Evolutionary conservation across 2,888 invertebrate species (phyloP), one percentile per base, ranked within the genome.

Genomic region (Priocnemis perturbator): DNA sequence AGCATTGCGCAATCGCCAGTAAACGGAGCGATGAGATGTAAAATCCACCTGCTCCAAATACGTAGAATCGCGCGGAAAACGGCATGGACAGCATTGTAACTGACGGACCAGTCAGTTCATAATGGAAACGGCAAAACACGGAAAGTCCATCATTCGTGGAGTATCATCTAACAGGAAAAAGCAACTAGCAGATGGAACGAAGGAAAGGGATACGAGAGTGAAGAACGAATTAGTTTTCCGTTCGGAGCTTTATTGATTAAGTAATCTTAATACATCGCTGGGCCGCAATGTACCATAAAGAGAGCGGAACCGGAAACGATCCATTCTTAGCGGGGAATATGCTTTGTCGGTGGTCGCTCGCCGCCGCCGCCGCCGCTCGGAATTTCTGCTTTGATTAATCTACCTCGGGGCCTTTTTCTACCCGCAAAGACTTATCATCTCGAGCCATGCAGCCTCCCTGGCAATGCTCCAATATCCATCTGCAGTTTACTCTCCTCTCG

Each of bases 181-280:
- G 26, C 5, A 26, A 26, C 26, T 26, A 26, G 26, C 26, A 69
- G 60, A 66, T 64, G 52, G n/a, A 30, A 50, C 58, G 45, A 47
- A 48, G 26, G 64, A 26, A 53, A 30, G 57, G 20, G 53, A 47
- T 17, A n/a, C 44, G 30, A 55, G 60, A 61, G 58, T 82, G 82
- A 86, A 85, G 86, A 86, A 85, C 81, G 84, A 81, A 86, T 86
- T 86, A 86, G 82, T 81, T 85, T 85, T 82, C 82, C 83, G 85
- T 80, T 82, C 80, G 74, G 81, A 77, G 80, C 77, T 86, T 85
- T 89, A 89, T 89, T 85, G 89, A 89, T 89, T 89, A 89, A 89
- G 89, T 87, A 89, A 89, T 89, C 89, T 89, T 89, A 89, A 88
- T 89, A 89, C 89, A 89, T 89, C 88, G 89, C 87, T 88, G 88